These are phyloP conservation scores for Eidolon dupreanum DNA, from an alignment of 2,797 vertebrate species.

Conservation along the genomic window DNA sequence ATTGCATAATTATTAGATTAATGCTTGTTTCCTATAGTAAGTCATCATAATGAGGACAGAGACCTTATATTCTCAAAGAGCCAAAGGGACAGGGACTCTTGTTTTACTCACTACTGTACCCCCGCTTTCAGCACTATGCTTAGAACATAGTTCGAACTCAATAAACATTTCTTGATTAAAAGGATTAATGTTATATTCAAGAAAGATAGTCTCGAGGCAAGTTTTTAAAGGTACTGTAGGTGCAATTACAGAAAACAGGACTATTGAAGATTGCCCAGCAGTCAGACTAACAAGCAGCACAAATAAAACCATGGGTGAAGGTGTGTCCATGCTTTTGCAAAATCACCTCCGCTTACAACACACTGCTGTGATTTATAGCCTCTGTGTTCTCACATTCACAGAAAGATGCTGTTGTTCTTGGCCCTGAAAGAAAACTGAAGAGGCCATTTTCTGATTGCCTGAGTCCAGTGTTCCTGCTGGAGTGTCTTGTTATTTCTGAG, in stretches of 20 bases:
- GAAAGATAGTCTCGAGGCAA: not conserved
- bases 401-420: not conserved
- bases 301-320: not conserved
- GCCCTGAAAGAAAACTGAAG: not conserved
- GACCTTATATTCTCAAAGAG: not conserved
- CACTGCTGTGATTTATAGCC: not conserved
- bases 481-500: conserved; percentile 26
- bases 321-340: not conserved
- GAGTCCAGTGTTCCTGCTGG: not conserved
- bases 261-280: not conserved
- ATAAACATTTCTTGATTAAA: not conserved
- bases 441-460: not conserved
- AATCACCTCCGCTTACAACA: not conserved
- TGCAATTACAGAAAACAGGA: not conserved
- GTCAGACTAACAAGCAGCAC: not conserved
- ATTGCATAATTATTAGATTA: not conserved
- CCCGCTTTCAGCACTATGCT: not conserved
- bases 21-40: not conserved
- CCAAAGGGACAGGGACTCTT: not conserved
- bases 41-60: not conserved
- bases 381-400: not conserved
- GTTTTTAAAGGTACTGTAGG: not conserved
- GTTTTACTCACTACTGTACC: not conserved
- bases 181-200: not conserved
- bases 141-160: not conserved